phyloP scores from a whole-genome alignment of 2,113 vertebrate genomes.

The Cacatua alba region DNA sequence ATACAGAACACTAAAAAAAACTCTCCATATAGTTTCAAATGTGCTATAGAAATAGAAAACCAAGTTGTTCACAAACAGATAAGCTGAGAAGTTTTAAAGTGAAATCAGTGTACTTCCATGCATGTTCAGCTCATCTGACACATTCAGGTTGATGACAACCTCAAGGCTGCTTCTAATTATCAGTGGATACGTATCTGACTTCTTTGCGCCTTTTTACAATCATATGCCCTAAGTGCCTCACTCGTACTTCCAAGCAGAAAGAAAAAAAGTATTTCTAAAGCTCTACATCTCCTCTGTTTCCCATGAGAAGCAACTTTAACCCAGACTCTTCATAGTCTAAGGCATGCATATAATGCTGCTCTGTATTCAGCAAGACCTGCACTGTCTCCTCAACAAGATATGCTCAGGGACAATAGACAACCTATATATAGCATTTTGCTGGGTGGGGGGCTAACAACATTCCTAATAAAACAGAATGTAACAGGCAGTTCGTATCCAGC shows the following conservation, averaged over 20 bases:
- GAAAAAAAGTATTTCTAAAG: background rate
- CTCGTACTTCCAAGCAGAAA: background rate
- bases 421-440: background rate
- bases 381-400: background rate
- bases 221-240: background rate
- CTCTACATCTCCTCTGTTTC: background rate
- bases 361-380: background rate
- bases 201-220: background rate
- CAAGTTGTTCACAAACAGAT: background rate
- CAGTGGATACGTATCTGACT: background rate
- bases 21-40: background rate
- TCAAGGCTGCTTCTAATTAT: constrained; percentile 36
- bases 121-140: background rate
- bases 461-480: background rate
- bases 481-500: background rate
- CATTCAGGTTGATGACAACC: constrained; percentile 48
- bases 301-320: background rate
- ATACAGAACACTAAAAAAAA: background rate
- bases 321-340: background rate
- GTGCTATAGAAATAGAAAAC: background rate
- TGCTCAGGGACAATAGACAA: background rate
- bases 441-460: background rate
- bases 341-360: background rate
- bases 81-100: background rate
- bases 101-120: background rate